Evolutionary conservation across 1,140 invertebrate genomes (phyloP), one percentile per base, ranked within the genome.

Genomic region (Penaeus chinensis): DNA sequence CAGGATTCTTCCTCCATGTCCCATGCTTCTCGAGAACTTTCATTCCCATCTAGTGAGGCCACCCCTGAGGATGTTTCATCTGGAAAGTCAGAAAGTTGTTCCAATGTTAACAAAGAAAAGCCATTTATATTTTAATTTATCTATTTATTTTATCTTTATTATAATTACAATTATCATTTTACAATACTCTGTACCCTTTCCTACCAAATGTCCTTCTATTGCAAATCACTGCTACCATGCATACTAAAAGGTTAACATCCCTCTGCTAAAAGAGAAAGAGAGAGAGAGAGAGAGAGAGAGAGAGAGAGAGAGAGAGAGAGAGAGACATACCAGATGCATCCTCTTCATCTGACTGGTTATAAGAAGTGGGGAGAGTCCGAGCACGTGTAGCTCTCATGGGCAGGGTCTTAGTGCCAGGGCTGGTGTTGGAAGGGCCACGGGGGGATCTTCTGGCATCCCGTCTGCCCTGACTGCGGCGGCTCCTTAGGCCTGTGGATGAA

Each of bases 61-160:
- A 96, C 92, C 81, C 95, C 94, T 24, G 88, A 89, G 18, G 87
- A 90, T 3, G 86, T 90, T 42, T 88, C 89, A 78, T 90, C 85
- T 90, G 82, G 0, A 83, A 84, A 54, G 27, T 32, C 22, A 82
- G 63, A 87, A 42, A 66, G n/a, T 37, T 37, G 32, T 71, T 54
- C 16, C 0, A 54, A 11, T 54, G 11, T 13, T 13, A 16, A 54
- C 10, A 54, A 13, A 54, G 37, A 42, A 42, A 42, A 42, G 37
- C 37, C 37, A 42, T 42, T 42, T 8, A 42, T 42, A 42, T 42
- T 8, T 42, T 5, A 7, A 42, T 5, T 42, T 42, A 42, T 42
- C 37, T 42, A 42, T 42, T 42, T 7, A 42, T 42, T 8, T 42
- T 42, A 42, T 42, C 32, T 32, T 32, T 42, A 42, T 42, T 42